A percentile compares a stretch with the other conserved stretches of the same genome.
Conservation (phyloP, 2,888 invertebrate genomes). For the Lycocerus yunnanus region DNA sequence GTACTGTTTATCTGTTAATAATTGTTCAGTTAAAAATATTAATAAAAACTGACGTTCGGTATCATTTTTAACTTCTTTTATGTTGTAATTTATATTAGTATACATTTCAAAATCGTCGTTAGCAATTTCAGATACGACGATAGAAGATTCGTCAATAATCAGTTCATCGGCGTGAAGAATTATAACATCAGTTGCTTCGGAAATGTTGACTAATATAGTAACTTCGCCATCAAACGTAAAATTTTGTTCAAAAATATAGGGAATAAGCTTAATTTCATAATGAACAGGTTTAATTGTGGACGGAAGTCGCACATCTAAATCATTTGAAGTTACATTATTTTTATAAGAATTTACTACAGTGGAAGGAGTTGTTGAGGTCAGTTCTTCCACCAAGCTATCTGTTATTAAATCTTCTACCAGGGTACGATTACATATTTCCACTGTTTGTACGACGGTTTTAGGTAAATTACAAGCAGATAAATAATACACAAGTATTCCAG, state of each 20-base stretch:
- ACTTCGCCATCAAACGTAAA: conserved; percentile 79
- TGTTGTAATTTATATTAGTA: conserved; percentile 21
- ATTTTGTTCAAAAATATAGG: conserved; percentile 74
- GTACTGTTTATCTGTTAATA: conserved; percentile 67
- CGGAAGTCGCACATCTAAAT: conserved; percentile 70
- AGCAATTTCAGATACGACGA: conserved; percentile 34
- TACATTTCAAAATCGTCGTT: conserved; percentile 4
- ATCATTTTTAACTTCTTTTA: conserved; percentile 56
- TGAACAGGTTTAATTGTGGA: conserved; percentile 68
- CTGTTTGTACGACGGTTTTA: conserved; percentile 46
- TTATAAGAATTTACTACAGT: conserved; percentile 8
- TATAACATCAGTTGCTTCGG: conserved; percentile 67
- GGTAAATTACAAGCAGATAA: conserved; percentile 69
- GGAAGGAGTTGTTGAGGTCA: conserved; percentile 55
- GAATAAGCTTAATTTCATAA: conserved; percentile 72
- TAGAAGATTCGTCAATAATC: conserved; percentile 59
- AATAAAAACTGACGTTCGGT: conserved; percentile 71
- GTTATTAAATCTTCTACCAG: conserved; percentile 3
- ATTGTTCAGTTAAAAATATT: conserved; percentile 62
- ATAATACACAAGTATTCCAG: conserved; percentile 77
- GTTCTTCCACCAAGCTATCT: neutral
- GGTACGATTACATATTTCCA: conserved; percentile 14
- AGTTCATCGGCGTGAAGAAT: conserved; percentile 78
- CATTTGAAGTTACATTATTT: conserved; percentile 11
- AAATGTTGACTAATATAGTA: conserved; percentile 65